Percentiles rank a stretch among this genome's conserved stretches.
These are phyloP conservation scores for Aproaerema taeniolella DNA, from an alignment of 2,888 invertebrate species.

Conservation along the genomic window DNA sequence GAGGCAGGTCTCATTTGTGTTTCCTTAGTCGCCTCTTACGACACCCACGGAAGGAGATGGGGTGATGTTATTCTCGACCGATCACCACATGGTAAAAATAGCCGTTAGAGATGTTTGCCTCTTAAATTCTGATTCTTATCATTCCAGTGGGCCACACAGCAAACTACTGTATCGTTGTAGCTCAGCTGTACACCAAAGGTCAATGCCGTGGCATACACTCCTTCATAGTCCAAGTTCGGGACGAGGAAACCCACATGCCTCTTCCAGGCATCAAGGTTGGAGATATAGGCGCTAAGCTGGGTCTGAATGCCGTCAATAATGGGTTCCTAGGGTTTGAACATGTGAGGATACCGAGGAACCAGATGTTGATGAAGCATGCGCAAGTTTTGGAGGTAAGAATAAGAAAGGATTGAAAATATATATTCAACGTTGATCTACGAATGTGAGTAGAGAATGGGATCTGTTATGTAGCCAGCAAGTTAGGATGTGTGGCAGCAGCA, in stretches of 20 bases:
- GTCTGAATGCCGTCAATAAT: constrained; percentile 92
- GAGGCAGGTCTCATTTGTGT: too few species aligned
- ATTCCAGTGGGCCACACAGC: constrained; percentile 93
- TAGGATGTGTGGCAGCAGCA: too few species aligned
- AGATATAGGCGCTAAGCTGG: constrained; percentile 95
- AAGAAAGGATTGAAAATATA: too few species aligned
- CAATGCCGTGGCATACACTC: constrained; percentile 92
- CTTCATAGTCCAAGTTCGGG: constrained; percentile 93
- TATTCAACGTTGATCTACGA: too few species aligned
- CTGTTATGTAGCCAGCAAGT: too few species aligned
- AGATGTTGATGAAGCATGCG: constrained; percentile 96
- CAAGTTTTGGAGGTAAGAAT: constrained; percentile 80
- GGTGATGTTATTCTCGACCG: too few species aligned
- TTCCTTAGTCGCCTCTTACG: too few species aligned
- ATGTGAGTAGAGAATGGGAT: too few species aligned
- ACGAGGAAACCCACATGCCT: constrained; percentile 91
- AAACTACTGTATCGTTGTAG: constrained; percentile 94
- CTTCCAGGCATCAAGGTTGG: constrained; percentile 93
- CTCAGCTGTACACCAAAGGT: constrained; percentile 90
- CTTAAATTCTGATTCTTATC: too few species aligned
- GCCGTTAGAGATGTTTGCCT: too few species aligned
- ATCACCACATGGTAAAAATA: too few species aligned
- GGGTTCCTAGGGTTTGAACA: constrained; percentile 93
- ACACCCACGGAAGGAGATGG: too few species aligned
- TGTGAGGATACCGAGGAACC: constrained; percentile 88